Evolutionary conservation across 1,140 invertebrate genomes (phyloP), one percentile per base, ranked within the genome.

Genomic region (Cherax quadricarinatus): DNA sequence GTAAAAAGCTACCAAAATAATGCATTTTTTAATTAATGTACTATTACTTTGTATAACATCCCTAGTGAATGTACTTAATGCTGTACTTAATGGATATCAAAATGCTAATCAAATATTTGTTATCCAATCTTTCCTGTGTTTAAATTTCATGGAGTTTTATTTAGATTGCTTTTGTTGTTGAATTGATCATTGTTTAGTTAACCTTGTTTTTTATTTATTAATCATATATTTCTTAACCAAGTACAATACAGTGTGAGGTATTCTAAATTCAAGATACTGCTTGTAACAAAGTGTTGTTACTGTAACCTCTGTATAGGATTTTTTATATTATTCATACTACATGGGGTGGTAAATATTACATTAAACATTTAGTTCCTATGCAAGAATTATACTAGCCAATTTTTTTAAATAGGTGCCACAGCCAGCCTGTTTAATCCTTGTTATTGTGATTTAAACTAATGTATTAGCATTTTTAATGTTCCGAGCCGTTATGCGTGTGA

Each of bases 1-100:
- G 53, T 57, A 57, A 57, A 57, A 57, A 57, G 6, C 9, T 10
- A 57, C 3, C 9, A 57, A 57, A 57, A 57, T 10, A 57, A 57
- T 10, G 14, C 3, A 57, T 5, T 57, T 57, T 57, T 57, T 57
- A 57, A 57, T 14, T 41, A 41, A 41, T 41, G 9, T 60, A 16
- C 57, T 10, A 16, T 10, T 60, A 9, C 57, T 66, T 21, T 14
- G 18, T 66, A 66, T 12, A 66, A 66, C 21, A 66, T 66, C 62
- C 14, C 62, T 66, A 66, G 48, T 62, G 62, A 70, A 90, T 90
- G 88, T 91, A 91, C 90, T 91, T 91, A 91, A 91, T 86, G 16
- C n/a, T 91, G 90, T 91, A 91, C 90, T 91, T 91, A 91, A 91
- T 91, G 75, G 90, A 91, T 91, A 91, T 91, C 90, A 91, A 91